Percentiles rank a stretch among this genome's conserved stretches.
Conservation (phyloP, 2,888 invertebrate genomes). For the Chrysomela aeneicollis region DNA sequence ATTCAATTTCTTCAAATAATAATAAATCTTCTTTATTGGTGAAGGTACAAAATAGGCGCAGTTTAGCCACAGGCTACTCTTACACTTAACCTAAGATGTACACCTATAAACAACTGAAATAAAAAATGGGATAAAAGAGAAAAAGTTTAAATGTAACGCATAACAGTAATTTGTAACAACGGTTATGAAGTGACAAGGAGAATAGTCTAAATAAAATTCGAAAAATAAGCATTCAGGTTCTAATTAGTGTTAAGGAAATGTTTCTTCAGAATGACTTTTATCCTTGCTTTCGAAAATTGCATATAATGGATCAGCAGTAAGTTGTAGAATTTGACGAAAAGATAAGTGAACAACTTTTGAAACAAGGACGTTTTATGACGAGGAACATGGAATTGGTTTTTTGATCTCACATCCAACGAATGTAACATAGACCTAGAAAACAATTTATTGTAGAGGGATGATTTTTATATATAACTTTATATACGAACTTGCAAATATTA, state of each 20-base stretch:
- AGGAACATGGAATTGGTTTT: background rate
- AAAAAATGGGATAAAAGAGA: background rate
- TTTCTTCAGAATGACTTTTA: background rate
- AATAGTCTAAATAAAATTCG: background rate
- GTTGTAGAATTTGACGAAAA: background rate
- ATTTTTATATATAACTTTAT: background rate
- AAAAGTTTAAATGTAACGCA: background rate
- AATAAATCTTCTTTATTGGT: background rate
- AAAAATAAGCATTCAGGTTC: background rate
- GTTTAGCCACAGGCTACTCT: background rate
- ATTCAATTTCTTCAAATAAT: no score
- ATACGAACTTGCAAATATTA: background rate
- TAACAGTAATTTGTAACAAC: background rate
- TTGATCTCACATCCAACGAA: background rate
- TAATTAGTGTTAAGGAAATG: background rate
- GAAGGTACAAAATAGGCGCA: background rate
- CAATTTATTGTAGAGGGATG: background rate
- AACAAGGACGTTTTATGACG: slow-evolving; percentile 1
- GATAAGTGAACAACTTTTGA: slow-evolving; percentile 7
- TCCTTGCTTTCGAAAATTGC: background rate
- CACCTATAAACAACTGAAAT: background rate
- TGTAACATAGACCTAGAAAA: background rate
- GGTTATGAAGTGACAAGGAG: background rate
- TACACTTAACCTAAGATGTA: background rate
- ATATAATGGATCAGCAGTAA: background rate